Evolutionary conservation across 2,113 vertebrate species (phyloP).

Genomic region (Callospermophilus lateralis): DNA sequence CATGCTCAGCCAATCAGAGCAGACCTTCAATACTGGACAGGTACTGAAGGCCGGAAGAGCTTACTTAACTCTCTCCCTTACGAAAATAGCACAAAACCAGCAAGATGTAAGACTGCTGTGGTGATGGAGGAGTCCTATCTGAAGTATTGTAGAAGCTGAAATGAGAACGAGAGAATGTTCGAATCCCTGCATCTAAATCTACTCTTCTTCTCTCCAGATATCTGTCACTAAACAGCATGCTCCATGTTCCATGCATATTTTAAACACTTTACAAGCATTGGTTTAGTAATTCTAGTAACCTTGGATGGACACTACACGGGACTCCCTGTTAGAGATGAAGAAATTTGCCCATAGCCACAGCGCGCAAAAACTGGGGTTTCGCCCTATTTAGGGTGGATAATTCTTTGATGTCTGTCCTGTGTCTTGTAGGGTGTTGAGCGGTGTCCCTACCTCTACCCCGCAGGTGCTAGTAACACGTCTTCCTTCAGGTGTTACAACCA

Average conservation of each 20-base stretch:
- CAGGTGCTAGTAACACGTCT: not conserved
- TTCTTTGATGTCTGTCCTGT: not conserved
- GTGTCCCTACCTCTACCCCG: not conserved
- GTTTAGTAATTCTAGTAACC: not conserved
- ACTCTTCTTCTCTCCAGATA: not conserved
- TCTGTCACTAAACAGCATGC: not conserved
- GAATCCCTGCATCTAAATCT: not conserved
- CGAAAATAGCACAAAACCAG: not conserved
- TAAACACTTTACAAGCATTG: not conserved
- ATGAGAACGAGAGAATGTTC: not conserved
- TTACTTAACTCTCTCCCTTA: not conserved
- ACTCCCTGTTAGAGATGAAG: not conserved
- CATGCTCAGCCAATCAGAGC: not conserved
- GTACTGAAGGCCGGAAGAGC: not conserved
- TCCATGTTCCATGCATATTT: not conserved
- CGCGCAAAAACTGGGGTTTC: not conserved
- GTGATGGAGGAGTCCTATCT: not conserved
- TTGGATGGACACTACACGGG: not conserved
- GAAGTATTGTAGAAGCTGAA: not conserved
- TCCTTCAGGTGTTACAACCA: not conserved
- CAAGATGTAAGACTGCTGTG: not conserved
- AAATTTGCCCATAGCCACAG: not conserved
- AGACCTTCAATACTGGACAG: fast-evolving
- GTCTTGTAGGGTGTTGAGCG: not conserved
- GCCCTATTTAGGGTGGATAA: not conserved